phyloP scores from a whole-genome alignment of 2,888 invertebrate genomes.

The Drosophila mettleri region DNA sequence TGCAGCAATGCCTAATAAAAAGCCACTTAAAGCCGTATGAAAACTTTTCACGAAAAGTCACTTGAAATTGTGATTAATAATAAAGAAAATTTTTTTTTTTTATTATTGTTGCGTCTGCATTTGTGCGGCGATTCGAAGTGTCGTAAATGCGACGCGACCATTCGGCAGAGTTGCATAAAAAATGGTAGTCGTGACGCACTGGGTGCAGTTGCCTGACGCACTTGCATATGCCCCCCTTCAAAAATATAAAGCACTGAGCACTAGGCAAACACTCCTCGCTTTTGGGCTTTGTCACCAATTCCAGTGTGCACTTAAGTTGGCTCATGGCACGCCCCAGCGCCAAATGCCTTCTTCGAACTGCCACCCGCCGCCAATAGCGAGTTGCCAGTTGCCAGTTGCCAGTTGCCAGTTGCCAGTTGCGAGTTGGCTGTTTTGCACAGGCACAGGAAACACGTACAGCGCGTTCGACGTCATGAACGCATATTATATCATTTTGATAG shows the following conservation, averaged over 20 bases:
- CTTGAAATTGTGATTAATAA: constrained; percentile 66
- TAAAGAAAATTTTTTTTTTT: constrained; percentile 35
- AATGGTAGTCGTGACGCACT: constrained; percentile 34
- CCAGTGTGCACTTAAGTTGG: constrained; percentile 59
- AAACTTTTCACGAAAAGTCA: constrained; percentile 56
- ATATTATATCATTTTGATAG: constrained; percentile 78
- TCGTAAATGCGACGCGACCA: constrained; percentile 54
- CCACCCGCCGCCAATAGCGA: constrained; percentile 30
- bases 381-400: too few species aligned
- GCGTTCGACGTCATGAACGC: constrained; percentile 65
- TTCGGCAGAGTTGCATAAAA: constrained; percentile 47
- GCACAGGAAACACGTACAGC: constrained; percentile 73
- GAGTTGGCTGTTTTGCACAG: constrained; percentile 40
- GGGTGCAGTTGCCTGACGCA: constrained; percentile 62
- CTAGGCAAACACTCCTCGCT: constrained; percentile 35
- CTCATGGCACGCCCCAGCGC: constrained; percentile 47
- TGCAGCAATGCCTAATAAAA: constrained; percentile 72
- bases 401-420: too few species aligned
- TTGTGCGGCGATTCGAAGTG: constrained; percentile 59
- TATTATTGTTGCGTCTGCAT: constrained; percentile 63
- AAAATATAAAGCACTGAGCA: not conserved
- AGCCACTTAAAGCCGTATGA: constrained; percentile 68
- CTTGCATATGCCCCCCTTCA: constrained; percentile 17
- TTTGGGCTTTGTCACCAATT: constrained; percentile 55
- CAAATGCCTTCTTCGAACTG: constrained; percentile 12